phyloP scores from a whole-genome alignment of 2,888 invertebrate species.

The Parnassius orleans region DNA sequence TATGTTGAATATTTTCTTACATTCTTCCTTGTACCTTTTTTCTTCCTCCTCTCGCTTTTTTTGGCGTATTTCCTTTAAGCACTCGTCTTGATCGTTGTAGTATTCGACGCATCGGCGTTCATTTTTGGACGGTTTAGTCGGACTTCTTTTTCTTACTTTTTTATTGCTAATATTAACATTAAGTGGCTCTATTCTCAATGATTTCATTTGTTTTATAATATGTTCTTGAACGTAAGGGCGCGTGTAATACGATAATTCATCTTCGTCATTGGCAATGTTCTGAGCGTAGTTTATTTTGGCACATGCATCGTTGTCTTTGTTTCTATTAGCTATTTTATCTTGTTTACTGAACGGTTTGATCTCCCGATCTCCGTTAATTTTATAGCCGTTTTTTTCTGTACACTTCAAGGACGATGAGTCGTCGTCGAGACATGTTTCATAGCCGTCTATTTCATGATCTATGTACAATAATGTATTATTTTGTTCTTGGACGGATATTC shows the following conservation, averaged over 20 bases:
- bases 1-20: constrained; percentile 59
- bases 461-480: constrained; percentile 67
- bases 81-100: constrained; percentile 84
- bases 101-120: constrained; percentile 77
- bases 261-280: constrained; percentile 47
- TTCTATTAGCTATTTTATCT: constrained; percentile 57
- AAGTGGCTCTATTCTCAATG: constrained; percentile 68
- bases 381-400: constrained; percentile 62
- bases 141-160: constrained; percentile 59
- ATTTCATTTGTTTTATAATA: constrained; percentile 76
- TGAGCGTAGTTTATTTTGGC: constrained; percentile 55
- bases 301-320: constrained; percentile 64
- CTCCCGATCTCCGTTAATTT: constrained; percentile 60
- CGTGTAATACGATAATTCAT: constrained; percentile 52
- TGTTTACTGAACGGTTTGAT: constrained; percentile 73
- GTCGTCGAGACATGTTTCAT: constrained; percentile 83
- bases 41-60: constrained; percentile 65
- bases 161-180: constrained; percentile 64
- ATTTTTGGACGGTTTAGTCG: constrained; percentile 65
- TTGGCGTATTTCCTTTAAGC: constrained; percentile 75
- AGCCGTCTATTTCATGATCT: constrained; percentile 78
- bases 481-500: constrained; percentile 66
- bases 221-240: constrained; percentile 72
- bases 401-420: constrained; percentile 70
- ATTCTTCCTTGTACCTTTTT: constrained; percentile 58